Evolutionary conservation across 2,888 invertebrate species (phyloP), one percentile per base, ranked within the genome.

Genomic region (Boloria selene): DNA sequence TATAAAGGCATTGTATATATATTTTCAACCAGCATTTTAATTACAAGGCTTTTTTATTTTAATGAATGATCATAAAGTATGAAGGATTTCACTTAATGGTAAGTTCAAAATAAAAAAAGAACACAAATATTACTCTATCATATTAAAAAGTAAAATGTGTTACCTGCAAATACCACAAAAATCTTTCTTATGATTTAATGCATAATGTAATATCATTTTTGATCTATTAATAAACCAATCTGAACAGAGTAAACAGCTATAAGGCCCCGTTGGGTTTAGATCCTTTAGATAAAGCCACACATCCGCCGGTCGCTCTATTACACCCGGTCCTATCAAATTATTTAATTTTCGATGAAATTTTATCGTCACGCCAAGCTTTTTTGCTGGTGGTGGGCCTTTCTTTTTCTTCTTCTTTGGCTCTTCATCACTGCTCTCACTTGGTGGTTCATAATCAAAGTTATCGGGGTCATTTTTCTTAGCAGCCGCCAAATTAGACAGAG

Each of bases 201-300:
- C 80, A 73, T 93, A 93, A 68, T 93, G 93, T 47, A 92, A 74
- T 7, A 92, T 81, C 61, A 93, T 82, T 81, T 93, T 92, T 0
- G 87, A 76, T 64, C 85, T 84, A 68, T 90, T 92, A 65, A 91
- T 87, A 67, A 93, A 93, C 89, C 92, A 93, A 65, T 91, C 92
- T 1, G 87, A 70, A 68, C 93, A 93, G 18, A 93, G 75, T 67
- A 92, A 78, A 67, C 93, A 93, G 70, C 88, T 91, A 68, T 90
- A 92, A 0, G 92, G 93, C 0, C 92, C 92, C 13, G 84, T 76
- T 4, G 85, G 83, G 65, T 88, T 92, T 7, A 93, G 76, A 72
- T 92, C 92, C 75, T 90, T 93, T n/a, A 91, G 70, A 71, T 92
- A 92, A 45, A 93, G 74, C 92, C 92, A 93, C 1, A 92, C 92